Evolutionary conservation across 2,888 invertebrate species (phyloP).

Genomic region (Andrena praecox): DNA sequence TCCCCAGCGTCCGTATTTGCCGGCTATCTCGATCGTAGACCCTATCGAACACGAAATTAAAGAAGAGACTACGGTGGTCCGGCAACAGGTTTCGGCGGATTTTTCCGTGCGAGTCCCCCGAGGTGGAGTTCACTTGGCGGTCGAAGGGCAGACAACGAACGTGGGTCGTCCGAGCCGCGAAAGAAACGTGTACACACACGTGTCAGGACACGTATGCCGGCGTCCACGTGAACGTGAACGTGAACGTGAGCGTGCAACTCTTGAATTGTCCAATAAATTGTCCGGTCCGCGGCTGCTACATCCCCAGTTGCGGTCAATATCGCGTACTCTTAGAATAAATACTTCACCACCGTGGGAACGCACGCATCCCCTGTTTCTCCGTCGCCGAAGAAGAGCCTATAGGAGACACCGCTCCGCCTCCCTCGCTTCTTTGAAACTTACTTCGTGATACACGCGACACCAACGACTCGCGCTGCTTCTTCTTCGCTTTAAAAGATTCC

Average conservation of each 20-base stretch:
- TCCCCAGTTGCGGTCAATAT: slow-evolving; percentile 83
- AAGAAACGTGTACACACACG: slow-evolving; percentile 49
- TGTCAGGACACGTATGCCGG: slow-evolving; percentile 42
- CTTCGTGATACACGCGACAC: neutral
- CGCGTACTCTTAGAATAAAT: slow-evolving; percentile 80
- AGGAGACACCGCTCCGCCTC: slow-evolving; percentile 35
- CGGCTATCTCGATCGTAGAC: neutral
- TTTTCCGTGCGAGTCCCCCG: neutral
- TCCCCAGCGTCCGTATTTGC: no score
- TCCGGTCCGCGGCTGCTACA: slow-evolving; percentile 70
- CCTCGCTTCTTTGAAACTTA: slow-evolving; percentile 32
- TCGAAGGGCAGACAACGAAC: slow-evolving; percentile 45
- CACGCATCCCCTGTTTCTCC: slow-evolving; percentile 67
- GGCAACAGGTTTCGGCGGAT: slow-evolving; percentile 44
- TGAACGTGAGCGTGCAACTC: slow-evolving; percentile 63
- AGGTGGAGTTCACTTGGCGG: neutral
- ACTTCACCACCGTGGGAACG: slow-evolving; percentile 81
- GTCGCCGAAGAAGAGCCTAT: slow-evolving; percentile 37
- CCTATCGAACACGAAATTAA: neutral
- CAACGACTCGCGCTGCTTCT: neutral
- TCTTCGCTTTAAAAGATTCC: neutral
- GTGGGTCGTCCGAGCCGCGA: neutral
- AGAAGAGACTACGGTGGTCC: neutral
- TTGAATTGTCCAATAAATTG: slow-evolving; percentile 73
- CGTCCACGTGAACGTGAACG: slow-evolving; percentile 53